These are phyloP conservation scores for Hemistola chrysoprasaria DNA, from an alignment of 2,888 invertebrate species.

Conservation along the genomic window DNA sequence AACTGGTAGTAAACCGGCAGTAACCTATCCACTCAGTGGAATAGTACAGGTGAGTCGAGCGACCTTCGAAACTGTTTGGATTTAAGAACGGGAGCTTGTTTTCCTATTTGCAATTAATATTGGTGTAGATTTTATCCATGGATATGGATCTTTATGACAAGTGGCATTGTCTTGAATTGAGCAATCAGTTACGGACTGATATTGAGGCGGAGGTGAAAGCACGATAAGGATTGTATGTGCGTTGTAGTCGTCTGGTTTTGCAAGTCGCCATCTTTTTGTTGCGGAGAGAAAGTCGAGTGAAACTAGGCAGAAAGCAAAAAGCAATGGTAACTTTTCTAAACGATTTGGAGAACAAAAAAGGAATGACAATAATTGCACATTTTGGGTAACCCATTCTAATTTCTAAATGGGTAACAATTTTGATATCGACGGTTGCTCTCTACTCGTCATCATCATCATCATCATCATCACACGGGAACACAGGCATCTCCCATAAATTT, in stretches of 20 bases:
- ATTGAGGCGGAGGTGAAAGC: constrained; percentile 41
- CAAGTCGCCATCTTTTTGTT: constrained; percentile 26
- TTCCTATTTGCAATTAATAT: too few species aligned
- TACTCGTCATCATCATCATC: too few species aligned
- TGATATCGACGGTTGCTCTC: too few species aligned
- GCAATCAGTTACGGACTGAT: constrained; percentile 24
- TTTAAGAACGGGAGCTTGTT: constrained; percentile 19
- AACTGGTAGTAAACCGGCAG: constrained; percentile 20
- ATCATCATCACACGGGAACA: too few species aligned
- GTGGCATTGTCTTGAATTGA: too few species aligned
- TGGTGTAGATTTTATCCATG: too few species aligned
- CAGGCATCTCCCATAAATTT: too few species aligned
- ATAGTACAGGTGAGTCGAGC: constrained; percentile 39
- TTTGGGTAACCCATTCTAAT: too few species aligned
- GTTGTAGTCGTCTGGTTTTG: constrained; percentile 20
- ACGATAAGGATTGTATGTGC: constrained; percentile 33
- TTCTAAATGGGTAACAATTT: too few species aligned
- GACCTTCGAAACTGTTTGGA: constrained; percentile 30
- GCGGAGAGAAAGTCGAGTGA: constrained; percentile 38
- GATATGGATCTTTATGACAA: too few species aligned
- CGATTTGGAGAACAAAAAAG: constrained; percentile 1
- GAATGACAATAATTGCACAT: too few species aligned
- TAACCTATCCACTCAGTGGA: constrained; percentile 30
- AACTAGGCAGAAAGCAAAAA: constrained; percentile 29
- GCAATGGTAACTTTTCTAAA: constrained; percentile 7